Base-by-base conservation (phyloP, 2,888 invertebrate genomes). In the Trimorus sp. region DNA sequence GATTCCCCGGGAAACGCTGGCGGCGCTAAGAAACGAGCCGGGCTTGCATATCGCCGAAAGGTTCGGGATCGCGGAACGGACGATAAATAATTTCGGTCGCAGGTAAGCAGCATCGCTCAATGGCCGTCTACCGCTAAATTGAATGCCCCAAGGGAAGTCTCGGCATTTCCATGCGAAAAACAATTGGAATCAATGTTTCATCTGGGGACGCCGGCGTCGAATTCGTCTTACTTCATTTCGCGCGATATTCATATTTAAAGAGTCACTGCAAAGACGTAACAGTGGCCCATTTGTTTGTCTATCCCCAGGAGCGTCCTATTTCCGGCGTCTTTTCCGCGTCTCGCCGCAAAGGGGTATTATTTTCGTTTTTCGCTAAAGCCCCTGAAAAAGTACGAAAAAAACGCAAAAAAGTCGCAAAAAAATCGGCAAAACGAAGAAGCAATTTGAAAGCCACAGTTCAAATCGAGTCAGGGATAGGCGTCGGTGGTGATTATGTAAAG, bases 401-500 rank as follows among this genome's bases (percentile, higher is more conserved):
- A 7, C 16, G 26, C 8, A 45, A 45, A 45, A 45, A 5, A 45
- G n/a, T n/a, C n/a, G n/a, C 49, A 26, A 26, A 26, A 26, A 26
- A 26, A 26, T 26, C 26, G 4, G 26, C 26, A 26, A 26, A 26
- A 14, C 16, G 58, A 68, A 40, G 66, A 82, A 69, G 69, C 69
- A 82, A 82, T 82, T 65, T 63, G 49, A 68, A 58, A 62, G 69
- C 68, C 53, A 68, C 71, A 78, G 82, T 73, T 70, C 42, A 65
- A 78, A 74, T 73, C 74, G 77, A 82, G 82, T 73, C 48, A 56
- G 68, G 62, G 48, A 66, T 81, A 68, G 76, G 76, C 58, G 68
- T 38, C 73, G 53, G 40, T 76, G 74, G 69, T 78, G 82, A 82
- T 82, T 82, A 82, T 82, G 82, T 74, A 82, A 82, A 78, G 74